Evolutionary conservation across 2,113 vertebrate genomes (phyloP), one percentile per base, ranked within the genome.

Genomic region (Opisthocomus hoazin): DNA sequence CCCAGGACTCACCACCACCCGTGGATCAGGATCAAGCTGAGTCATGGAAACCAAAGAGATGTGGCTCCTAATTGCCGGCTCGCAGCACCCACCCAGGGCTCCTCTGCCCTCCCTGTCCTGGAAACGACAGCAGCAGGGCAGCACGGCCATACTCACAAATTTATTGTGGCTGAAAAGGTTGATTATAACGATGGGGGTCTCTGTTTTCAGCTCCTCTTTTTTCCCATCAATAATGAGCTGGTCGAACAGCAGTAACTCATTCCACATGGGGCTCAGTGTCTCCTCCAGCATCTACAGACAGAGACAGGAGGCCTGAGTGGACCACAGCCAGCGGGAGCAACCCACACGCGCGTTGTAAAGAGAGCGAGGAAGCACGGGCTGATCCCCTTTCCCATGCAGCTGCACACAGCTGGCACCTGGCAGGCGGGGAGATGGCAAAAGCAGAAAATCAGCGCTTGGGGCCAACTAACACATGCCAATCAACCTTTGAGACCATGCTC

Each of bases 211-310:
- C 10, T 99, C 98, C 29, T 99, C 99, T 88, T 97, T 98, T 34
- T 97, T 98, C 63, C 99, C 99, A 39, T 99, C 99, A 65, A 99
- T 93, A 3, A 99, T 97, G 41, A 99, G 97, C 96, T 99, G 98
- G 71, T 99, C 98, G 82, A 99, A 99, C 54, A 99, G 65, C 95
- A 99, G 95, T 77, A 99, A 97, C 73, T 99, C 98, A 23, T 98
- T 98, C 99, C 99, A 99, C 96, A 99, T 98, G 4, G 99, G 99
- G 73, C 99, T 99, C 82, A 99, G 97, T 0, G 98, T 99, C 84
- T 99, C 98, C 53, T 98, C 94, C 90, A 99, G 69, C 50, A 99
- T 86, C 99, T 99, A 95, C 60, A 92, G 39, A 36, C 22, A 58
- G 51, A 85, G 60, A 61, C 19, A 80, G 34, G 75, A 83, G 18